Evolutionary conservation across 1,140 invertebrate genomes (phyloP).

Genomic region (Brachionus calyciflorus): DNA sequence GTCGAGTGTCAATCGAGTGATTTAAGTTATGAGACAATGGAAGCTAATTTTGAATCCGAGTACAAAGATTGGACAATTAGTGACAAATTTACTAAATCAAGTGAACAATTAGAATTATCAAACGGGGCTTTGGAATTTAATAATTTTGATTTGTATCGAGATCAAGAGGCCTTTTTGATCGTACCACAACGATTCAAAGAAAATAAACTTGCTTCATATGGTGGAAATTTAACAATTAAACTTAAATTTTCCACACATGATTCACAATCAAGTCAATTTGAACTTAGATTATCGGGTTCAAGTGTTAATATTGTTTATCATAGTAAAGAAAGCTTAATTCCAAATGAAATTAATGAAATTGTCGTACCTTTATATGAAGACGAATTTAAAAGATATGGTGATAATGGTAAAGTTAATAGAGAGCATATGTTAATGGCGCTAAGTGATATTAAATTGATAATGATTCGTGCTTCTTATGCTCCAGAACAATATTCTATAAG

Average conservation of each 20-base stretch:
- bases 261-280: not conserved
- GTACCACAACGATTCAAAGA: constrained; percentile 7
- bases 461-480: constrained; percentile 83
- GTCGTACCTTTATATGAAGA: constrained; percentile 71
- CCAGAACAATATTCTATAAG: constrained; percentile 64
- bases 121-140: constrained; percentile 1
- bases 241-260: not conserved
- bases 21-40: not conserved
- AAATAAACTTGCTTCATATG: constrained; percentile 44
- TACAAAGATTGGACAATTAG: not conserved
- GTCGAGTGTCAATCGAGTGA: constrained; percentile 30
- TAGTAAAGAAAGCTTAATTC: constrained; percentile 63
- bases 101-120: not conserved
- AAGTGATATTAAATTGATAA: constrained; percentile 78
- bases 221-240: constrained; percentile 13
- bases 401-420: constrained; percentile 70
- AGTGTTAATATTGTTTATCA: constrained; percentile 73
- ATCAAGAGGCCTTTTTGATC: constrained; percentile 22
- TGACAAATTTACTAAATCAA: constrained; percentile 27
- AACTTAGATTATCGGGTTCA: constrained; percentile 61
- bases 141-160: not conserved
- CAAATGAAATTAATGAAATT: constrained; percentile 68
- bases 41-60: constrained; percentile 18
- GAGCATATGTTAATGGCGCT: constrained; percentile 87
- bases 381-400: constrained; percentile 76